phyloP scores from a whole-genome alignment of 2,113 vertebrate genomes.

The Cyphomyrus discorhynchus region DNA sequence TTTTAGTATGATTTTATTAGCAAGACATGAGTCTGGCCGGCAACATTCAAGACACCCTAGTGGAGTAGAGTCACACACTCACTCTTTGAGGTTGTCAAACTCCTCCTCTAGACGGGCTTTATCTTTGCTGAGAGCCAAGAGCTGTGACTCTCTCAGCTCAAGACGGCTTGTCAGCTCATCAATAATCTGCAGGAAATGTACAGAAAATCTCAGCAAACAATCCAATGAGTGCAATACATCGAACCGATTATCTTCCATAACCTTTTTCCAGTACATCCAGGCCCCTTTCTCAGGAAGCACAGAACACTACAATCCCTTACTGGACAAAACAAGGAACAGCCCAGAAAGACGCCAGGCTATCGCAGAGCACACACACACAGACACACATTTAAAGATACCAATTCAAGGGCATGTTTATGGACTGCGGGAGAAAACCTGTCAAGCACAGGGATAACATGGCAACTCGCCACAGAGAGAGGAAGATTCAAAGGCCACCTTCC shows the following conservation, averaged over 20 bases:
- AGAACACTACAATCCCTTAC: background rate
- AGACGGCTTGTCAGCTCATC: slow-evolving; percentile 80
- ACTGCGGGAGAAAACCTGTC: background rate
- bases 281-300: background rate
- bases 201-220: background rate
- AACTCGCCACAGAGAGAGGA: background rate
- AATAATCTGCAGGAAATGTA: slow-evolving; percentile 63
- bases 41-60: background rate
- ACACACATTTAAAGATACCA: background rate
- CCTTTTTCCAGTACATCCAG: background rate
- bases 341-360: background rate
- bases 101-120: slow-evolving; percentile 88
- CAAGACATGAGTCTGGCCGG: background rate
- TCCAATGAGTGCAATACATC: background rate
- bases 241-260: background rate
- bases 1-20: background rate
- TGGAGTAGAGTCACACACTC: slow-evolving; percentile 43
- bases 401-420: background rate
- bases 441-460: background rate
- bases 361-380: background rate
- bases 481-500: background rate
- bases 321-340: background rate
- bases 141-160: slow-evolving; percentile 87
- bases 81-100: slow-evolving; percentile 96
- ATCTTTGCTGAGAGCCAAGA: slow-evolving; percentile 88